These are phyloP conservation scores for Saturnia pavonia DNA, from an alignment of 2,888 invertebrate species.

Conservation along the genomic window DNA sequence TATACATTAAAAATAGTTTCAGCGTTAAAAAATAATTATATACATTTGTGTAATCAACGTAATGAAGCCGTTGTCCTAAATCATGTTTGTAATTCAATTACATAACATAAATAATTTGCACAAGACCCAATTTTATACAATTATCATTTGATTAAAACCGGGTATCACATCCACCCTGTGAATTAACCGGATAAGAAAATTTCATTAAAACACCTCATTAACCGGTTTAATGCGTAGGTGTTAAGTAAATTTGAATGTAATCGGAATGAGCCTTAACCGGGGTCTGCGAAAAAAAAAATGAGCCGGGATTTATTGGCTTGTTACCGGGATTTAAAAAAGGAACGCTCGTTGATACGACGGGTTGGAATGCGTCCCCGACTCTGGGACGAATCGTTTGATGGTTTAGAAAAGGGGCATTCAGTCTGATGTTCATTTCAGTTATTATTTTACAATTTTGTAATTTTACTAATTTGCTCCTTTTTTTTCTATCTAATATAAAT, in stretches of 20 bases:
- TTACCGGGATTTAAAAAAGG: slow-evolving; percentile 79
- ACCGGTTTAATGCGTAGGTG: slow-evolving; percentile 75
- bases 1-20: too few species aligned
- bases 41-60: too few species aligned
- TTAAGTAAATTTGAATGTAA: slow-evolving; percentile 82
- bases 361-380: slow-evolving; percentile 59
- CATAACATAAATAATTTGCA: slow-evolving; percentile 65
- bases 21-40: too few species aligned
- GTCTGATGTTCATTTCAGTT: slow-evolving; percentile 68
- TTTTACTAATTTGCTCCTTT: slow-evolving; percentile 41
- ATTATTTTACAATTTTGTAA: slow-evolving; percentile 52
- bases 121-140: slow-evolving; percentile 61
- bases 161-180: slow-evolving; percentile 45
- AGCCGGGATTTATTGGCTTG: slow-evolving; percentile 81
- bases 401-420: slow-evolving; percentile 55
- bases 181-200: slow-evolving; percentile 68
- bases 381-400: slow-evolving; percentile 59
- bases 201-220: slow-evolving; percentile 74
- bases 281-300: slow-evolving; percentile 72
- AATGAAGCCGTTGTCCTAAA: slow-evolving; percentile 52
- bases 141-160: slow-evolving; percentile 73
- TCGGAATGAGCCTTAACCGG: slow-evolving; percentile 76
- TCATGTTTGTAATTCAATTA: slow-evolving; percentile 66
- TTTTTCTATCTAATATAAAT: not conserved
- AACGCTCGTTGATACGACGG: slow-evolving; percentile 60